Evolutionary conservation across 2,888 invertebrate species (phyloP).

Genomic region (Euplagia quadripunctaria): DNA sequence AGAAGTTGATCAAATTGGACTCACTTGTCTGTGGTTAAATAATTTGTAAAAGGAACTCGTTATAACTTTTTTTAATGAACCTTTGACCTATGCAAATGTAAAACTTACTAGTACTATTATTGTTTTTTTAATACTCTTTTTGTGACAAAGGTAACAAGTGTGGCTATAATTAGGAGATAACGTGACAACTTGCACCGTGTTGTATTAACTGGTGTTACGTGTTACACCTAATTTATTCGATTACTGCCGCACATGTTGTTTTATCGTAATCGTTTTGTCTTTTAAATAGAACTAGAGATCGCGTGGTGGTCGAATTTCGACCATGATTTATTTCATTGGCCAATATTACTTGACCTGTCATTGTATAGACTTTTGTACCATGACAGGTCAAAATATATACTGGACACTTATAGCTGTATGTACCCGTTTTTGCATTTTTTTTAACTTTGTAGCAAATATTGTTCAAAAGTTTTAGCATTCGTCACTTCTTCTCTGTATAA

Average conservation of each 20-base stretch:
- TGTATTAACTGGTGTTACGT: conserved; percentile 42
- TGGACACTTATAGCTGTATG: too few relatives aligned
- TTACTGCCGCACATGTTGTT: conserved; percentile 47
- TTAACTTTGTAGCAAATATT: too few relatives aligned
- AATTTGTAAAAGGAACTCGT: too few relatives aligned
- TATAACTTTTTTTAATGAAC: background rate
- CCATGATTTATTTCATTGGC: too few relatives aligned
- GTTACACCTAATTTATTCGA: conserved; percentile 44
- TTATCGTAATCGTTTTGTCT: conserved; percentile 49
- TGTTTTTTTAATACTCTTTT: background rate
- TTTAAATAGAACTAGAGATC: conserved; percentile 24
- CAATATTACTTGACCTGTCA: too few relatives aligned
- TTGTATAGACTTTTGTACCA: too few relatives aligned
- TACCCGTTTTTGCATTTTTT: too few relatives aligned
- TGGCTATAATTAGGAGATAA: conserved; percentile 58
- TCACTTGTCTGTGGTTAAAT: background rate
- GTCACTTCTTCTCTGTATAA: too few relatives aligned
- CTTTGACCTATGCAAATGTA: too few relatives aligned
- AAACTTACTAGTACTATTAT: background rate
- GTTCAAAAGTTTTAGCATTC: too few relatives aligned
- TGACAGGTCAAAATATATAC: too few relatives aligned
- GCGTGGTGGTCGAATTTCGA: too few relatives aligned
- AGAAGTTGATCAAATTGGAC: background rate
- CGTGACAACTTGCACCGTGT: conserved; percentile 46
- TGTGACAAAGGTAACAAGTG: conserved; percentile 41